Percentiles rank a stretch among this genome's conserved stretches.
Evolutionary conservation across 35 echinoderm and acorn worm genomes (phyloP).

Genomic region (Diadema setosum): DNA sequence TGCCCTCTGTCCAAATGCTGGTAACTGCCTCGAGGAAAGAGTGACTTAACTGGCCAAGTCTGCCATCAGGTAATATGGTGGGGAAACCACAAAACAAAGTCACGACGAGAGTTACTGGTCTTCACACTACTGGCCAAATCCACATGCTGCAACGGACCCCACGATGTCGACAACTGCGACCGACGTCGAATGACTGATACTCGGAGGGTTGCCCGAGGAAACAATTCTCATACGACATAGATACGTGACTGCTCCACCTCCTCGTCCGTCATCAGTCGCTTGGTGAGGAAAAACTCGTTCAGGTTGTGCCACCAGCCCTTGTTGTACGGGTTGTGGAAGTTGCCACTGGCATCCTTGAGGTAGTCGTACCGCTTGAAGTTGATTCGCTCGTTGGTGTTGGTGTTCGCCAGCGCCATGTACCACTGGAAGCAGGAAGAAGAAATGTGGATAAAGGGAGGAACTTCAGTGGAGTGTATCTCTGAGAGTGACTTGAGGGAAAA

Average conservation of each 20-base stretch:
- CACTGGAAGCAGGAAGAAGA: conserved; percentile 61
- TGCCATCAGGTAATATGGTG: no score
- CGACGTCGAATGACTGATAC: not conserved
- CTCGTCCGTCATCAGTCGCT: conserved; percentile 60
- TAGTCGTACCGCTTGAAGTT: conserved; percentile 85
- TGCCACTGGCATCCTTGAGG: conserved; percentile 77
- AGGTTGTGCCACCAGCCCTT: conserved; percentile 58
- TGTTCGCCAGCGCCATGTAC: conserved; percentile 81
- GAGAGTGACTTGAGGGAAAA: not conserved
- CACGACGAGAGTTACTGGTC: no score
- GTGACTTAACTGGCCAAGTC: no score
- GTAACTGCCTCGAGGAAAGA: no score
- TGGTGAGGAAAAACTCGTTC: conserved; percentile 82
- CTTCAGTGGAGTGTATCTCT: not conserved
- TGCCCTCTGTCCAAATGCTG: no score
- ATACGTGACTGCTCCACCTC: conserved; percentile 66
- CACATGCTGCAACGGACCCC: no score
- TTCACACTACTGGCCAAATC: no score
- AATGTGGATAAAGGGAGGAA: not conserved
- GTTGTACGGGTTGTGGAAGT: conserved; percentile 95
- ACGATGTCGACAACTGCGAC: not conserved
- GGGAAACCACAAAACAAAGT: no score
- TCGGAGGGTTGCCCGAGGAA: no score
- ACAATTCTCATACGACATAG: conserved; percentile 88
- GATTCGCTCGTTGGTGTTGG: conserved; percentile 92